A percentile compares a stretch with the other conserved stretches of the same genome.
These are phyloP conservation scores for Halyomorpha halys DNA, from an alignment of 1,140 invertebrate genomes.

Conservation along the genomic window DNA sequence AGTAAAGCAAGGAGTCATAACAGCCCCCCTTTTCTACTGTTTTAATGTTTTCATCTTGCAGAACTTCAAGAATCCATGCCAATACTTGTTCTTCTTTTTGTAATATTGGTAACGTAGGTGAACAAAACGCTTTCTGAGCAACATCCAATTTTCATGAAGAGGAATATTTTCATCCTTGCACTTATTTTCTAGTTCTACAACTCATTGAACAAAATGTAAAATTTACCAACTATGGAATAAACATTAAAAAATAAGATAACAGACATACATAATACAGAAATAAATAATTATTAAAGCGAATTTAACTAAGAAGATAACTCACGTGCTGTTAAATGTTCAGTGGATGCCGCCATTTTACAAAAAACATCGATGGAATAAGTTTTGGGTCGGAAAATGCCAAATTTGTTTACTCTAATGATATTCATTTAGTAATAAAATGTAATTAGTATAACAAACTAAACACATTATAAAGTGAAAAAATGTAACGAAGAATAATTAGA, in stretches of 20 bases:
- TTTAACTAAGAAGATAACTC: slow-evolving; percentile 2
- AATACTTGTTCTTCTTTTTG: slow-evolving; percentile 25
- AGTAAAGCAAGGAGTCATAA: neutral
- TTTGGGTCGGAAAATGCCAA: too few relatives aligned
- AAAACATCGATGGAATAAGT: too few relatives aligned
- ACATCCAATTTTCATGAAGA: slow-evolving; percentile 15
- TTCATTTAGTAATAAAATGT: too few relatives aligned
- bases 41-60: neutral
- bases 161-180: slow-evolving; percentile 11
- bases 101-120: slow-evolving; percentile 19
- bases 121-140: slow-evolving; percentile 18
- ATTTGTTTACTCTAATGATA: too few relatives aligned
- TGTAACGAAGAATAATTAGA: too few relatives aligned
- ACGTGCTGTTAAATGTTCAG: slow-evolving; percentile 9
- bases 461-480: too few relatives aligned
- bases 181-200: slow-evolving; percentile 20
- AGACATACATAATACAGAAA: neutral
- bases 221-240: too few relatives aligned
- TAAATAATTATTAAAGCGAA: neutral
- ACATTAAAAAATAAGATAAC: too few relatives aligned
- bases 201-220: neutral
- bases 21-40: neutral
- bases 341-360: slow-evolving; percentile 14
- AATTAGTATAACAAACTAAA: too few relatives aligned
- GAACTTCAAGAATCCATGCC: slow-evolving; percentile 8